phyloP scores from a whole-genome alignment of 2,113 vertebrate species.

The Phocoena sinus region DNA sequence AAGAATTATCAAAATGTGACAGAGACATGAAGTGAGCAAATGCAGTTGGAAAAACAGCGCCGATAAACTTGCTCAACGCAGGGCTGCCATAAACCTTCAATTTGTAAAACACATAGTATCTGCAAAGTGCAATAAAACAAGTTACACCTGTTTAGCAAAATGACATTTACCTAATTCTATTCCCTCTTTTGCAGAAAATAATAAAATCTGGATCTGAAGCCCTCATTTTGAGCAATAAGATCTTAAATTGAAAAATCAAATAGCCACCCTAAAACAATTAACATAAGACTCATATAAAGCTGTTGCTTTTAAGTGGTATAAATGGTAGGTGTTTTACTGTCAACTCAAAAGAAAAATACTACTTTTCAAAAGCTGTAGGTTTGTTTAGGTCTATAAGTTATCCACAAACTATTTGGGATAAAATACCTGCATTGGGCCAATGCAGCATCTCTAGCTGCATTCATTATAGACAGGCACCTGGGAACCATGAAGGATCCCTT shows the following conservation, averaged over 20 bases:
- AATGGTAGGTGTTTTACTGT: neutral
- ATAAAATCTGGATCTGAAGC: neutral
- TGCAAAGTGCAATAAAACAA: neutral
- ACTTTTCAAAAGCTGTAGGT: neutral
- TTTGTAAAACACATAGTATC: neutral
- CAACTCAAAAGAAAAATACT: neutral
- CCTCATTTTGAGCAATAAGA: neutral
- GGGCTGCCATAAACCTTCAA: neutral
- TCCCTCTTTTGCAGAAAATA: neutral
- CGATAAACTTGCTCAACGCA: neutral
- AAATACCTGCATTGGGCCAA: neutral
- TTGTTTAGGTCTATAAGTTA: neutral
- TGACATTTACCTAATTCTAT: neutral
- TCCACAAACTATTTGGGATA: neutral
- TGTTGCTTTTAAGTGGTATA: neutral
- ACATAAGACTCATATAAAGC: neutral
- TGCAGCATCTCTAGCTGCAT: neutral
- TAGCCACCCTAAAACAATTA: neutral
- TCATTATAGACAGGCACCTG: neutral
- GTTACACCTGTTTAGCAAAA: neutral
- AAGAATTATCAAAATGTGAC: neutral
- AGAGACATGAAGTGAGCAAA: neutral
- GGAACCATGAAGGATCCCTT: neutral
- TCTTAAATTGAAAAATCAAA: neutral
- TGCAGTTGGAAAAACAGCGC: neutral